Percentiles rank a stretch among this genome's conserved stretches.
Evolutionary conservation across 1,140 invertebrate genomes (phyloP).

Genomic region (Steinernema feltiae): DNA sequence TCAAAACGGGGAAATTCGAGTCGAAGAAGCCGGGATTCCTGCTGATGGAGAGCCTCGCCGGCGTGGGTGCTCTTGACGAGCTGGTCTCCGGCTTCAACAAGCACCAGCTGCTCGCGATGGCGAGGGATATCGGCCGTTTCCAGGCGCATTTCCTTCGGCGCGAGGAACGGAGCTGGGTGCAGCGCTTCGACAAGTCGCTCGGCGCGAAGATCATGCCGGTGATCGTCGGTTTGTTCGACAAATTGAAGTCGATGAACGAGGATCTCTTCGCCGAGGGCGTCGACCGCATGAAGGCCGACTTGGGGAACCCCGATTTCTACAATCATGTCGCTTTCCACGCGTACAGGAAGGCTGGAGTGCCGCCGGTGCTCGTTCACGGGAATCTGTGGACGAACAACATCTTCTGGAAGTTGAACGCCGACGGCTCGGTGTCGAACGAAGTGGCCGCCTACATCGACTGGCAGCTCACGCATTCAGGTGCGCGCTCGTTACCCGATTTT

Average conservation of each 20-base stretch:
- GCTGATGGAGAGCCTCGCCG: constrained; percentile 16
- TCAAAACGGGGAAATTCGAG: constrained; percentile 7
- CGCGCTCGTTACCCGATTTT: neutral
- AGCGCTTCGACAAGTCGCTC: neutral
- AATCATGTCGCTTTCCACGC: neutral
- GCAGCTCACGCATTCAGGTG: constrained; percentile 13
- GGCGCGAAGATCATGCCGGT: neutral
- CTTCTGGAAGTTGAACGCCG: neutral
- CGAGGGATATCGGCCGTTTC: constrained; percentile 11
- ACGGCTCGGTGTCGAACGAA: constrained; percentile 13
- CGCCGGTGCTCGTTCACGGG: constrained; percentile 15
- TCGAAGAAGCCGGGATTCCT: neutral
- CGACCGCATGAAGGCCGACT: neutral
- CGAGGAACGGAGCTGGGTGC: neutral
- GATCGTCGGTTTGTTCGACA: neutral
- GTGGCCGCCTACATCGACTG: constrained; percentile 22
- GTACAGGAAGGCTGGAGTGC: neutral
- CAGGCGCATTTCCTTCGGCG: constrained; percentile 13
- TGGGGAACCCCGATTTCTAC: neutral
- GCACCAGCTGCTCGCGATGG: constrained; percentile 2
- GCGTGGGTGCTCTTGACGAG: neutral
- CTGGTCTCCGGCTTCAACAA: constrained; percentile 13
- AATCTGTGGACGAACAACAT: constrained; percentile 25
- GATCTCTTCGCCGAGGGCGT: neutral
- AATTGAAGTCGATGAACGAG: constrained; percentile 9